These are phyloP conservation scores for Trialeurodes vaporariorum DNA, from an alignment of 1,140 invertebrate genomes.

Conservation along the genomic window DNA sequence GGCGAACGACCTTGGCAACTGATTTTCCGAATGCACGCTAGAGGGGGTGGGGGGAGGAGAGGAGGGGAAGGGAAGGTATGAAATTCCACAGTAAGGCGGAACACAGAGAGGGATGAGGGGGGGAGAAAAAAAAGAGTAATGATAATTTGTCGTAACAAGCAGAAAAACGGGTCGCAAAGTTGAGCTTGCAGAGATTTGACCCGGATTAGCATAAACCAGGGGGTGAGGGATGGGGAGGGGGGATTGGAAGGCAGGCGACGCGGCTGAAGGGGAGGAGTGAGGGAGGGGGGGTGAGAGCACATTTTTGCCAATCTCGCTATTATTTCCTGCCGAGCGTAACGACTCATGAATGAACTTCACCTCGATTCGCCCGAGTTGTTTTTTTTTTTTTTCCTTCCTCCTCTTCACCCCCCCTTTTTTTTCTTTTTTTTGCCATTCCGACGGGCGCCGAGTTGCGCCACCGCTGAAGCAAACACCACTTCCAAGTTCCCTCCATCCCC, in stretches of 20 bases:
- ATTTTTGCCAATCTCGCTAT: slow-evolving; percentile 18
- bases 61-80: neutral
- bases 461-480: too few relatives aligned
- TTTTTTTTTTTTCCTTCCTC: neutral
- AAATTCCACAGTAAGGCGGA: too few relatives aligned
- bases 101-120: neutral
- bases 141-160: too few relatives aligned
- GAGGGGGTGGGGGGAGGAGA: neutral
- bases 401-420: neutral
- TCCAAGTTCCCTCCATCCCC: too few relatives aligned
- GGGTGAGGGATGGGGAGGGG: neutral
- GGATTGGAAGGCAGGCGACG: slow-evolving; percentile 15
- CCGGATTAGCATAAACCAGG: neutral
- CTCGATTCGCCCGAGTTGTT: slow-evolving; percentile 15
- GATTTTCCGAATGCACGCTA: neutral
- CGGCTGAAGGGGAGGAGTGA: slow-evolving; percentile 5
- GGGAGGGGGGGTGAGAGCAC: slow-evolving; percentile 21
- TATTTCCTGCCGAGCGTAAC: neutral
- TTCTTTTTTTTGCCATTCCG: neutral
- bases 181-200: neutral
- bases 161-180: neutral
- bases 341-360: neutral
- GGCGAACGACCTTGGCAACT: neutral
- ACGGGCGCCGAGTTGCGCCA: too few relatives aligned
- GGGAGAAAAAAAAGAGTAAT: too few relatives aligned